These are phyloP conservation scores for Bettongia penicillata DNA, from an alignment of 2,113 vertebrate genomes.

Conservation along the genomic window DNA sequence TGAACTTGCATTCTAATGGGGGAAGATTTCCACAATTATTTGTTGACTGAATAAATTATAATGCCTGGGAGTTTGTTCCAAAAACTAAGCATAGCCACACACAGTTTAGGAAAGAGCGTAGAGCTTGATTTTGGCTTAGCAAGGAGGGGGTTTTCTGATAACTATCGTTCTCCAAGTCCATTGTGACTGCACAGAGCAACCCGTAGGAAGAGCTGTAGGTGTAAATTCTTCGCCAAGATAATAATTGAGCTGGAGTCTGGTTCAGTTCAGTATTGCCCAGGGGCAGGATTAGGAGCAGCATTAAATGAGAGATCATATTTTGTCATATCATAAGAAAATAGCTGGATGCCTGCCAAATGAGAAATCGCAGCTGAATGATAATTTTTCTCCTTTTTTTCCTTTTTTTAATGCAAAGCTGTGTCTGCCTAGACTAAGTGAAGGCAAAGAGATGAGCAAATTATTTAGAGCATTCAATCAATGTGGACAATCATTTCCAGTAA, in stretches of 20 bases:
- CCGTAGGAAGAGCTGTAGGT: slow-evolving; percentile 58
- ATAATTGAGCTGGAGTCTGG: slow-evolving; percentile 44
- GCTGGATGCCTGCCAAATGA: slow-evolving; percentile 65
- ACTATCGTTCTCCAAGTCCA: slow-evolving; percentile 41
- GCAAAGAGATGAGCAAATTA: slow-evolving; percentile 55
- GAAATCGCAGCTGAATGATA: slow-evolving; percentile 62
- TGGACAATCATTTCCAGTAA: slow-evolving; percentile 57
- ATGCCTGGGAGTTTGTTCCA: slow-evolving; percentile 32
- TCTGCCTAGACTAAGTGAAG: slow-evolving; percentile 62
- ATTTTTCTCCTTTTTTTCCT: slow-evolving; percentile 57
- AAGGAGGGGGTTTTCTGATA: slow-evolving; percentile 55
- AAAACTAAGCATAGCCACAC: background rate
- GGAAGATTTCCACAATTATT: slow-evolving; percentile 60
- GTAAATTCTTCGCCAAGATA: slow-evolving; percentile 67
- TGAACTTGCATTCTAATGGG: background rate
- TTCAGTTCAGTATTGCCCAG: slow-evolving; percentile 63
- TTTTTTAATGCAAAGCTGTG: slow-evolving; percentile 37
- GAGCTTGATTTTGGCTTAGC: slow-evolving; percentile 21
- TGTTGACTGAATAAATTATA: slow-evolving; percentile 61
- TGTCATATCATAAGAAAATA: slow-evolving; percentile 68
- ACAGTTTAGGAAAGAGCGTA: slow-evolving; percentile 26
- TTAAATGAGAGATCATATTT: slow-evolving; percentile 74
- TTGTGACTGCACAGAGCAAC: slow-evolving; percentile 33
- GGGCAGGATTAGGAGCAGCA: slow-evolving; percentile 52
- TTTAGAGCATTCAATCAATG: slow-evolving; percentile 64